Base-by-base conservation (phyloP, 2,797 vertebrate species). In the Echiichthys vipera region DNA sequence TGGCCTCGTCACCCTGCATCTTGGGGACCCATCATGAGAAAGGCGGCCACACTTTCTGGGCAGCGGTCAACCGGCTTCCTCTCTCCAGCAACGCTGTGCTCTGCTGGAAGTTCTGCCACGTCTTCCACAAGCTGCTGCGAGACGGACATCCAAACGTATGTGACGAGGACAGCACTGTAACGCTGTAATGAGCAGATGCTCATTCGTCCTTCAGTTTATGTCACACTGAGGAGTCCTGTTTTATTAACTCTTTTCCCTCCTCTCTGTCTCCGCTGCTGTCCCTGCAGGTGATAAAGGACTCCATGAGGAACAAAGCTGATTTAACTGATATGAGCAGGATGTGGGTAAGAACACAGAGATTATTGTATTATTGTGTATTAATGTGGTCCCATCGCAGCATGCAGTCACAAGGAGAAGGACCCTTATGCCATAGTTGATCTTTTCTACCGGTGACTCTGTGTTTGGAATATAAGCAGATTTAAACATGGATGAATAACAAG, bases 91-190 rank as follows among this genome's bases (percentile, higher is more conserved):
- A 99, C 0, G 97, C 98, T 0, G 97, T 99, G 74, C 96, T 99
- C 54, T 99, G 98, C 92, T 99, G 98, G 98, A 99, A 99, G 92
- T 99, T 99, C 92, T 99, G 97, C 92, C 97, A 99, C 0, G 97
- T 99, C 84, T 97, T 99, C 93, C 98, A 99, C 94, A 99, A 99
- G 72, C 94, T 99, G 17, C 96, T 99, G 72, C 95, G 97, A 5
- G 98, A 99, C 2, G 98, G 98, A 59, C 98, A 99, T 81, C 94
- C 96, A 2, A 96, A 96, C 0, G 98, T 99, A 91, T 89, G 97
- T 95, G 70, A 42, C n/a, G 17, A 46, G 2, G 4, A 24, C 9
- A 9, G 13, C 14, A 29, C 11, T n/a, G 4, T 45, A 2, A n/a
- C 13, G 0, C 10, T 7, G 0, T 2, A 30, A 15, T n/a, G n/a